Evolutionary conservation across 2,888 invertebrate species (phyloP).

Genomic region (Junonia oenone): DNA sequence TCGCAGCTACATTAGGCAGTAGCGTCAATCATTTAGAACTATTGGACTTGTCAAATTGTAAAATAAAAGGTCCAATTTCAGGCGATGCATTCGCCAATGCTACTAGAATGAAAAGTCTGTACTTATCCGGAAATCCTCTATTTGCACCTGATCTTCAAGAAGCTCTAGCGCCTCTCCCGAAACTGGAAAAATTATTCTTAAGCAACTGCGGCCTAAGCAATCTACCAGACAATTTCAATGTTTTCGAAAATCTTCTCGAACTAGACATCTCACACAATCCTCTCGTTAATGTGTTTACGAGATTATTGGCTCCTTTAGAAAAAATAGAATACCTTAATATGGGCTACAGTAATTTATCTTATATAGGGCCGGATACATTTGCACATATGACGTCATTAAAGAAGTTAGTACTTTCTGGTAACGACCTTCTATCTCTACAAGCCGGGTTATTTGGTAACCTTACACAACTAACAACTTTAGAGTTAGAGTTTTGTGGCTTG

Average conservation of each 20-base stretch:
- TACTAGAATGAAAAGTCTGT: constrained; percentile 81
- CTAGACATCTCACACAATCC: constrained; percentile 86
- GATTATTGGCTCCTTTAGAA: constrained; percentile 81
- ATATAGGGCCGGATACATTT: constrained; percentile 82
- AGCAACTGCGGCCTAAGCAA: constrained; percentile 83
- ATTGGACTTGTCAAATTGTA: constrained; percentile 84
- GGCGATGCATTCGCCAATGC: constrained; percentile 85
- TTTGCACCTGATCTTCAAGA: constrained; percentile 84
- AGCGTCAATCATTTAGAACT: constrained; percentile 82
- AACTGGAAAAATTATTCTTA: constrained; percentile 82
- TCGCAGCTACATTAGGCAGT: constrained; percentile 81
- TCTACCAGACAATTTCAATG: constrained; percentile 83
- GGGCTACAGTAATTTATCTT: constrained; percentile 85
- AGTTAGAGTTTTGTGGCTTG: constrained; percentile 84
- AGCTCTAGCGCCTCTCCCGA: constrained; percentile 82
- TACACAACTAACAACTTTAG: constrained; percentile 82
- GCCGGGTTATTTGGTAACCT: constrained; percentile 84
- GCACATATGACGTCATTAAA: constrained; percentile 84
- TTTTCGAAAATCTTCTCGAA: constrained; percentile 82
- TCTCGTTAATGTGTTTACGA: constrained; percentile 83
- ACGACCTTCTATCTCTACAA: constrained; percentile 82
- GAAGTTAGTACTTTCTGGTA: constrained; percentile 83
- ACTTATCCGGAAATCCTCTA: constrained; percentile 83
- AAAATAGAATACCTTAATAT: constrained; percentile 85
- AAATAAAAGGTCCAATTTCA: constrained; percentile 82